Conservation (phyloP, 92 coral and sea anemone species). For the Actinostola sp. region DNA sequence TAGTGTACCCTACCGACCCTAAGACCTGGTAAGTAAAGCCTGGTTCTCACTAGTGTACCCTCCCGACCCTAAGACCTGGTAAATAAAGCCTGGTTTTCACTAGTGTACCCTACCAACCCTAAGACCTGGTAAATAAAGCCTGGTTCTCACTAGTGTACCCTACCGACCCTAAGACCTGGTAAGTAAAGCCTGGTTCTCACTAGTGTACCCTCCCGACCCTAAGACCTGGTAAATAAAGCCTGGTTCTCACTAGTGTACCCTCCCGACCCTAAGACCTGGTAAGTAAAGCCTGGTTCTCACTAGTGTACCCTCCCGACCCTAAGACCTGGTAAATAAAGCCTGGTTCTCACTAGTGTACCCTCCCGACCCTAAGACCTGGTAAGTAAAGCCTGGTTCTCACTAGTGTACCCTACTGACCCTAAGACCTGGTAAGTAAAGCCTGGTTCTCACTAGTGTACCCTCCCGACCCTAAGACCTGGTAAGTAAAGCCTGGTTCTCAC, state of each 20-base stretch:
- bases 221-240: constrained; percentile 72
- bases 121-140: constrained; percentile 70
- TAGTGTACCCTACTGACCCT: constrained; percentile 81
- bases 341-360: too few relatives aligned
- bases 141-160: not conserved
- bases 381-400: not conserved
- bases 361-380: constrained; percentile 95
- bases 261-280: constrained; percentile 94
- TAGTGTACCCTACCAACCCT: constrained; percentile 81
- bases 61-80: constrained; percentile 95
- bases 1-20: constrained; percentile 3
- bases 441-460: constrained; percentile 51
- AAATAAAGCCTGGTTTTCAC: not conserved
- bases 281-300: not conserved
- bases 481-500: too few relatives aligned
- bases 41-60: too few relatives aligned
- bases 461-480: constrained; percentile 98
- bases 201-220: constrained; percentile 88
- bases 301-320: constrained; percentile 3
- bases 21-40: too few relatives aligned
- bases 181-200: too few relatives aligned
- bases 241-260: constrained; percentile 40
- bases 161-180: constrained; percentile 2
- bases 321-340: too few relatives aligned
- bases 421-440: constrained; percentile 70